Evolutionary conservation across 2,888 invertebrate genomes (phyloP), one percentile per base, ranked within the genome.

Genomic region (Hirtodrosophila histrioides): DNA sequence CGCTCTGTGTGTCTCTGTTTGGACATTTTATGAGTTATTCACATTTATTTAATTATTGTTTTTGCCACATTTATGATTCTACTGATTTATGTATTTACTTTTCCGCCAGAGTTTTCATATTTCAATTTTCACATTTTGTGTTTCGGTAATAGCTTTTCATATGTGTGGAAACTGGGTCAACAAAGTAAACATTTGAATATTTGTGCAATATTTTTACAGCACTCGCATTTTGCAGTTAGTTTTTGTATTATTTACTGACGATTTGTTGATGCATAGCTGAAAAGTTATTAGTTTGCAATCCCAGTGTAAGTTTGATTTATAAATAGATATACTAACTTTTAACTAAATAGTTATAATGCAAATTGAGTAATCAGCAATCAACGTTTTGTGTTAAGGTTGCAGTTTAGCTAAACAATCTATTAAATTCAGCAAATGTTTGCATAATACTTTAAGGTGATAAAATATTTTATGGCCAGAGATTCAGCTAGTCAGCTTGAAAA

Each of bases 121-220:
- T 44, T 29, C 41, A 35, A 24, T 55, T 49, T 45, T 37, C 4
- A 31, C 17, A 12, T 33, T 37, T 4, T 29, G 35, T 53, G 12
- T 48, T 41, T 36, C 40, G 27, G 17, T 35, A 44, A 46, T 36
- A 29, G 7, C 62, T 74, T 60, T 58, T 41, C 63, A 8, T 17
- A 17, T 35, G 40, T 37, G 41, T 65, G 67, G 12, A 55, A 78
- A 68, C 55, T 66, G 53, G 53, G 69, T 54, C 68, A 57, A 27
- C 27, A 64, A 75, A 68, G 41, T 41, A 77, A 71, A 83, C 65
- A 83, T 74, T 86, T 62, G 33, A 36, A 48, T 63, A 61, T 75
- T 56, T 57, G 46, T 45, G 57, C 39, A 63, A 60, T 44, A 24
- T 49, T 43, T 75, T 36, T n/a, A 10, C 12, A 31, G 43, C 33